Evolutionary conservation across 37 sponge, comb jelly and placozoan genomes (phyloP).

Genomic region (Tethya wilhelma): DNA sequence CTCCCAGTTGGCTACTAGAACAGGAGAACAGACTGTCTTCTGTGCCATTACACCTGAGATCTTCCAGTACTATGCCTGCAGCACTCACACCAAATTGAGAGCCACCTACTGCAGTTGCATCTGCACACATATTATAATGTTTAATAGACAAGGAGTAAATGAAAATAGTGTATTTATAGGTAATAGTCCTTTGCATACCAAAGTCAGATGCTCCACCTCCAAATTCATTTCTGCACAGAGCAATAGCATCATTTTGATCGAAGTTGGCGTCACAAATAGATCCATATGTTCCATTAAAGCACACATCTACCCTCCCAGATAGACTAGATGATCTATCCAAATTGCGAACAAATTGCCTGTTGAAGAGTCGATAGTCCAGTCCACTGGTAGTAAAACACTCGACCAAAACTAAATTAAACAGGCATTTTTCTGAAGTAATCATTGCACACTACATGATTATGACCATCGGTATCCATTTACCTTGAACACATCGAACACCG

Average conservation of each 20-base stretch:
- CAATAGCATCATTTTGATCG: constrained; percentile 1
- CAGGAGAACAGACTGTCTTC: not conserved
- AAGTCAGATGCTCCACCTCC: not conserved
- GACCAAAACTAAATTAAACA: not conserved
- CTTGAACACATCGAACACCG: not conserved
- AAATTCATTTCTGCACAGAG: not conserved
- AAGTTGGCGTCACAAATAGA: constrained; percentile 13
- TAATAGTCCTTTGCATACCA: too few species aligned
- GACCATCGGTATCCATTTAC: too few species aligned
- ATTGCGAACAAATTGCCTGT: not conserved
- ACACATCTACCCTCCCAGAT: constrained; percentile 1
- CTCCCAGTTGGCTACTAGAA: not conserved
- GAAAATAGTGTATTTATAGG: not conserved
- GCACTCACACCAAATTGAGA: not conserved
- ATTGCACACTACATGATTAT: not conserved
- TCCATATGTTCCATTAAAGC: not conserved
- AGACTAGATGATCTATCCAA: not conserved
- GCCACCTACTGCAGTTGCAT: not conserved
- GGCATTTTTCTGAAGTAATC: not conserved
- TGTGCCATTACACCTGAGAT: constrained; percentile 11
- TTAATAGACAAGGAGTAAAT: not conserved
- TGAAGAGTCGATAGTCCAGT: not conserved
- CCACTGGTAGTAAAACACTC: constrained; percentile 3
- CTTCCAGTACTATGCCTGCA: constrained; percentile 1
- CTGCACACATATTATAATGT: not conserved